A percentile compares a stretch with the other conserved stretches of the same genome.
These are phyloP conservation scores for Aphelinus certus DNA, from an alignment of 1,140 invertebrate genomes.

Conservation along the genomic window DNA sequence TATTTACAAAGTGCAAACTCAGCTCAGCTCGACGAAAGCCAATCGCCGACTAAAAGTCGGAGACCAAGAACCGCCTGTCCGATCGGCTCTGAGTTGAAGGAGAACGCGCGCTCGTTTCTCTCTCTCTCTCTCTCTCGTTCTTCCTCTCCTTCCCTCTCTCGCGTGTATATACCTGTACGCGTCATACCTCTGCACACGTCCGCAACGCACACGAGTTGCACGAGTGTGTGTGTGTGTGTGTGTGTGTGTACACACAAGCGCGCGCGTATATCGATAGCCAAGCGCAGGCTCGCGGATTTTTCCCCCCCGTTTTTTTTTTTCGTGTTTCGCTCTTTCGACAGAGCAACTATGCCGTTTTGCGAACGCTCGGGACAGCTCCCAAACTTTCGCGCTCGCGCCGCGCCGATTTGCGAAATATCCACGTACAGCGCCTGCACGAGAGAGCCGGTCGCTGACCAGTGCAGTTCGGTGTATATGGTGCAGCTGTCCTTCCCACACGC, in stretches of 20 bases:
- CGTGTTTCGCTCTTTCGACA: neutral
- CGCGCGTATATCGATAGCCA: too few relatives aligned
- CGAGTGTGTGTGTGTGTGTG: neutral
- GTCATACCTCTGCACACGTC: neutral
- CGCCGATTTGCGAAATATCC: too few relatives aligned
- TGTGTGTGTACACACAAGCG: too few relatives aligned
- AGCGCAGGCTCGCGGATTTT: too few relatives aligned
- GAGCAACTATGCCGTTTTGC: too few relatives aligned
- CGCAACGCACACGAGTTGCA: neutral
- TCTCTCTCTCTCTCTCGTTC: neutral
- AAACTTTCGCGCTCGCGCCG: too few relatives aligned
- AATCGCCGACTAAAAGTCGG: constrained; percentile 20
- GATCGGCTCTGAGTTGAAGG: constrained; percentile 3
- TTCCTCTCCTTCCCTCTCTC: neutral
- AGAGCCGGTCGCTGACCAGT: too few relatives aligned
- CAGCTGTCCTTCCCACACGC: too few relatives aligned
- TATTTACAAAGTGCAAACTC: constrained; percentile 5
- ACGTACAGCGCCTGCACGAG: too few relatives aligned
- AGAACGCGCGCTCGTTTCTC: neutral
- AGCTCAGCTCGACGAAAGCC: constrained; percentile 21
- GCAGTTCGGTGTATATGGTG: too few relatives aligned
- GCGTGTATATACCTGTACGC: constrained; percentile 5
- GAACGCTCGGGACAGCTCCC: too few relatives aligned
- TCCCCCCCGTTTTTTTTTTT: neutral
- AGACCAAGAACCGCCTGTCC: constrained; percentile 1